Conservation (phyloP, 1,140 invertebrate species). For the Glossosoma conforme region DNA sequence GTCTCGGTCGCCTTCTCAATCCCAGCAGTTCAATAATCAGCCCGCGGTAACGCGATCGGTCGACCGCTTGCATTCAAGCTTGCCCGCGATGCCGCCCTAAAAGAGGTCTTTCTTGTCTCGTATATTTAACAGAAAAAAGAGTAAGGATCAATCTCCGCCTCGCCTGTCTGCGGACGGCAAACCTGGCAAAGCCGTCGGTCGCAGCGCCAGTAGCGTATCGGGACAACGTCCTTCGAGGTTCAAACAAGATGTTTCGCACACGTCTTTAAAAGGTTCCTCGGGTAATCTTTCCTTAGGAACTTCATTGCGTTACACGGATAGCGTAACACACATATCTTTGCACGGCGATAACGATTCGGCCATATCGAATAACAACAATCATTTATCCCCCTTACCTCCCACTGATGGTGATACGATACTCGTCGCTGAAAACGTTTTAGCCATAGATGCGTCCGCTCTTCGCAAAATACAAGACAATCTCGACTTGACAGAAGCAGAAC, state of each 20-base stretch:
- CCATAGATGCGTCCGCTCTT: slow-evolving; percentile 42
- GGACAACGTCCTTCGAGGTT: slow-evolving; percentile 47
- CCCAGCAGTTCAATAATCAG: slow-evolving; percentile 27
- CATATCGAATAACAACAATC: slow-evolving; percentile 35
- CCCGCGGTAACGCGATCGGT: slow-evolving; percentile 20
- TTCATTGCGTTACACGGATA: slow-evolving; percentile 43
- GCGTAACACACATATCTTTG: slow-evolving; percentile 57
- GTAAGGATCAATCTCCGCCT: slow-evolving; percentile 44
- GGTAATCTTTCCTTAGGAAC: slow-evolving; percentile 35
- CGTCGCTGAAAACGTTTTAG: slow-evolving; percentile 46
- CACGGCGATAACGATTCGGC: slow-evolving; percentile 49
- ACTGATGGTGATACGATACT: slow-evolving; percentile 41
- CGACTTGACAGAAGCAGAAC: slow-evolving; percentile 75
- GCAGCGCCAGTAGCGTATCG: slow-evolving; percentile 55
- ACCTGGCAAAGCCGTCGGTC: slow-evolving; percentile 45
- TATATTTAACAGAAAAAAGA: slow-evolving; percentile 37
- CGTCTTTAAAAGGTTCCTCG: slow-evolving; percentile 43
- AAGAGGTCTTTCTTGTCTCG: slow-evolving; percentile 47
- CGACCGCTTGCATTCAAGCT: slow-evolving; percentile 37
- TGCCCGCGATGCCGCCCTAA: slow-evolving; percentile 37
- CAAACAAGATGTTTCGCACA: slow-evolving; percentile 40
- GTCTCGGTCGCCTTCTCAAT: slow-evolving; percentile 32
- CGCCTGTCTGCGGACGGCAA: slow-evolving; percentile 37
- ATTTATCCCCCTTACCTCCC: slow-evolving; percentile 35
- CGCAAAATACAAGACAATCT: slow-evolving; percentile 45